A percentile compares a stretch with the other conserved stretches of the same genome.
These are phyloP conservation scores for Stomorhina lunata DNA, from an alignment of 2,888 invertebrate genomes.

Conservation along the genomic window DNA sequence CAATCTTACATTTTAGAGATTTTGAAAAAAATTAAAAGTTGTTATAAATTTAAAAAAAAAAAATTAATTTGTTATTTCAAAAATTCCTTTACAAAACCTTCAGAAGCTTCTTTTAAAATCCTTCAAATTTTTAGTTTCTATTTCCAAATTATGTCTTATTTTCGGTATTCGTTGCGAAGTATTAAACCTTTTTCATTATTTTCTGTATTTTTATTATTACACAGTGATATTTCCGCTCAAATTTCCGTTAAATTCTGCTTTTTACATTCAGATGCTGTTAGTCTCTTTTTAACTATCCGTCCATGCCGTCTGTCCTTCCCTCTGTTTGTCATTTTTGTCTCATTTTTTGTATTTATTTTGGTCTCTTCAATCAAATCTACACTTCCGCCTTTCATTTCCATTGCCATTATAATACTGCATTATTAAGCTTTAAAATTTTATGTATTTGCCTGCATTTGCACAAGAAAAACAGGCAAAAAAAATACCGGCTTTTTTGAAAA, in stretches of 20 bases:
- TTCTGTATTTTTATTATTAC: neutral
- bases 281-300: neutral
- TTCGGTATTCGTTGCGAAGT: neutral
- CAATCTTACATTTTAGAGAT: no score
- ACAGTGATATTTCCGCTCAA: conserved; percentile 56
- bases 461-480: no score
- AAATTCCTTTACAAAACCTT: no score
- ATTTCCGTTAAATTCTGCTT: conserved; percentile 53
- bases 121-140: no score
- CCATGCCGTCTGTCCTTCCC: neutral
- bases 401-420: neutral
- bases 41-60: no score
- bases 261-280: conserved; percentile 4
- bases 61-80: no score
- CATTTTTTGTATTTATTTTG: no score
- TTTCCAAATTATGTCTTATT: no score
- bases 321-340: neutral
- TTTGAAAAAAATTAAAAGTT: no score
- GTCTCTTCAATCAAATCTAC: conserved; percentile 61
- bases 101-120: no score
- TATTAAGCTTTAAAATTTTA: neutral
- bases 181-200: neutral
- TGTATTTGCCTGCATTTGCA: neutral
- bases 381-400: conserved; percentile 59
- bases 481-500: no score